These are phyloP conservation scores for Coelinius sp. DNA, from an alignment of 2,888 invertebrate genomes.

Conservation along the genomic window DNA sequence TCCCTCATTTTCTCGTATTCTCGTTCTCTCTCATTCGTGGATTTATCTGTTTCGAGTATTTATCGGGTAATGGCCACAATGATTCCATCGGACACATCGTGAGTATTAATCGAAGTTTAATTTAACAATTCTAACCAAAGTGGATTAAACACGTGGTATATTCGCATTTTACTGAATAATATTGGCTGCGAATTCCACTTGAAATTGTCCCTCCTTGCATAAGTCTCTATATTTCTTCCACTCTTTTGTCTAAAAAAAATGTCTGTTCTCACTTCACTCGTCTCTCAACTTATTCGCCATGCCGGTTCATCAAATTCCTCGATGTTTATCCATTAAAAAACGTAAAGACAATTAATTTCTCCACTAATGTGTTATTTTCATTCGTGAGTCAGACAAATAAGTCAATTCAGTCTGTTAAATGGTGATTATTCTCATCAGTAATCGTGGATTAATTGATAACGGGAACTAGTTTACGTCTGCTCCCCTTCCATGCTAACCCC, in stretches of 20 bases:
- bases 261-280: slow-evolving; percentile 6
- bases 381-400: background rate
- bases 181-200: slow-evolving; percentile 57
- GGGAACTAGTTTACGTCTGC: background rate
- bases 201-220: slow-evolving; percentile 51
- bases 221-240: slow-evolving; percentile 40
- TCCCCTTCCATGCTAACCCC: background rate
- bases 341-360: background rate
- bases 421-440: background rate
- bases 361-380: background rate
- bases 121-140: background rate
- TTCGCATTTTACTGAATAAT: slow-evolving; percentile 52
- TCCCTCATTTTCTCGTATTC: background rate
- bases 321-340: background rate
- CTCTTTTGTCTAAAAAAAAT: slow-evolving; percentile 24
- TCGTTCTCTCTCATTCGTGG: slow-evolving; percentile 9
- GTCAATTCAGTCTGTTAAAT: background rate
- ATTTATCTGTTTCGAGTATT: slow-evolving; percentile 45
- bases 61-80: slow-evolving; percentile 62
- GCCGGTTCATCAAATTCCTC: slow-evolving; percentile 42
- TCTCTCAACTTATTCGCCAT: slow-evolving; percentile 42
- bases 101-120: slow-evolving; percentile 52
- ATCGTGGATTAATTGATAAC: slow-evolving; percentile 17
- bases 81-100: slow-evolving; percentile 66
- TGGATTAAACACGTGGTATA: slow-evolving; percentile 11